These are phyloP conservation scores for Antheraea assamensis DNA, from an alignment of 2,888 invertebrate genomes.

Conservation along the genomic window DNA sequence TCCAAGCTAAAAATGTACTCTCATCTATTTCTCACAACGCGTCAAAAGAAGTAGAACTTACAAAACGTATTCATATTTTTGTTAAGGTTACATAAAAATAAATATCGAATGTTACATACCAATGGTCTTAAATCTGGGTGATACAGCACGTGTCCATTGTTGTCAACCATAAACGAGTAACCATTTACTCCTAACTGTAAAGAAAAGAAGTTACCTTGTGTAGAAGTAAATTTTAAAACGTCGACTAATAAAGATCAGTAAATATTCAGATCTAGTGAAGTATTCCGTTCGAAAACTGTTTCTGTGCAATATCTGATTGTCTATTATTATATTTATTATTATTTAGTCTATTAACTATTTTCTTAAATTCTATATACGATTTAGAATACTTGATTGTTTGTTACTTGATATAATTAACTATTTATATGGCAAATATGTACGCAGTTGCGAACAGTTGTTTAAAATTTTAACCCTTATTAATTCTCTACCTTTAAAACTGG, in stretches of 20 bases:
- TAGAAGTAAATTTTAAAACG: too few species aligned
- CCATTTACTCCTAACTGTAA: conserved; percentile 96
- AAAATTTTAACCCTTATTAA: not conserved
- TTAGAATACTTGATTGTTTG: not conserved
- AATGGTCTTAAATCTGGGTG: conserved; percentile 97
- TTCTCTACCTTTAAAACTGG: too few species aligned
- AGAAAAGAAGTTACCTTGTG: not conserved
- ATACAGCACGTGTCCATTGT: conserved; percentile 97
- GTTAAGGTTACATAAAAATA: too few species aligned
- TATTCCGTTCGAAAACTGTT: not conserved
- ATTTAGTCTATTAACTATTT: too few species aligned
- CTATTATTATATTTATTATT: not conserved
- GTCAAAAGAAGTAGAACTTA: too few species aligned
- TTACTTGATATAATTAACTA: not conserved
- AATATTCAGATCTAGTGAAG: too few species aligned
- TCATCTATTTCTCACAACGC: too few species aligned
- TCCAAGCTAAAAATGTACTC: too few species aligned
- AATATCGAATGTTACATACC: conserved; percentile 77
- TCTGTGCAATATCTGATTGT: not conserved
- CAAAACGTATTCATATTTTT: too few species aligned
- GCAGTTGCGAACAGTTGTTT: not conserved
- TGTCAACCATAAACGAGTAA: conserved; percentile 98
- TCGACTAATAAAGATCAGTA: too few species aligned
- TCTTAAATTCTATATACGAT: not conserved
- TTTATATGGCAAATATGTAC: too few species aligned